Conservation (phyloP, 2,113 vertebrate genomes). For the Mola mola region DNA sequence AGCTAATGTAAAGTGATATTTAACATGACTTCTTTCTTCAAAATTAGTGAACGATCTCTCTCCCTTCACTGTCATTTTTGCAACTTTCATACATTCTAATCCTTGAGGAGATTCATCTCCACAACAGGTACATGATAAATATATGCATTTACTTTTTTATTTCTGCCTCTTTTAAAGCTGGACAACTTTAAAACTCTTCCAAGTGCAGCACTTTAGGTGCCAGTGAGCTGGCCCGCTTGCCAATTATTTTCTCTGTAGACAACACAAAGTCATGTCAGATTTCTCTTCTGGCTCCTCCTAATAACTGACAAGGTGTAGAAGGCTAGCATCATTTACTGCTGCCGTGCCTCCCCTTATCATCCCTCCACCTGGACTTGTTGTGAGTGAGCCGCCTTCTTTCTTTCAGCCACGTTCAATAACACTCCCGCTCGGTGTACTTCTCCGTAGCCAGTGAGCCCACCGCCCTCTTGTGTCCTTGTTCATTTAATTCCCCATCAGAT, state of each 20-base stretch:
- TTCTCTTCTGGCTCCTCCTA: slow-evolving; percentile 73
- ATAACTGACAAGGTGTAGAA: slow-evolving; percentile 79
- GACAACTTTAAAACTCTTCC: slow-evolving; percentile 57
- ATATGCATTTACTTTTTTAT: too few relatives aligned
- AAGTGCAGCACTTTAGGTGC: slow-evolving; percentile 45
- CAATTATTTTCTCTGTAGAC: slow-evolving; percentile 76
- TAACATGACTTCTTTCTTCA: too few relatives aligned
- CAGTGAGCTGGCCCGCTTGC: slow-evolving; percentile 50
- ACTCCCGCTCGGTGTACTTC: slow-evolving; percentile 32
- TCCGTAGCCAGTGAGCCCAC: slow-evolving; percentile 30
- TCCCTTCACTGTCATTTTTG: neutral
- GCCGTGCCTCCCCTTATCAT: slow-evolving; percentile 67
- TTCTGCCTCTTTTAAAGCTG: slow-evolving; percentile 20
- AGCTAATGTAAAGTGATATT: too few relatives aligned
- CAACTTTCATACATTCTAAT: neutral
- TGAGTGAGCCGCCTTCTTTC: slow-evolving; percentile 56
- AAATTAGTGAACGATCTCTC: neutral
- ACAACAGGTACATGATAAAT: too few relatives aligned
- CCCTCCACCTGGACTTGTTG: slow-evolving; percentile 59
- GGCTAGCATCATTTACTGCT: slow-evolving; percentile 75
- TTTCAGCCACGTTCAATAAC: slow-evolving; percentile 48
- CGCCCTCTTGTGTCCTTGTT: slow-evolving; percentile 56
- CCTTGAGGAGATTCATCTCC: neutral
- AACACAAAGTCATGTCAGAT: slow-evolving; percentile 76
- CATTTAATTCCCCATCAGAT: slow-evolving; percentile 44